Conservation (phyloP, 2,113 vertebrate species). For the Chloebia gouldiae region DNA sequence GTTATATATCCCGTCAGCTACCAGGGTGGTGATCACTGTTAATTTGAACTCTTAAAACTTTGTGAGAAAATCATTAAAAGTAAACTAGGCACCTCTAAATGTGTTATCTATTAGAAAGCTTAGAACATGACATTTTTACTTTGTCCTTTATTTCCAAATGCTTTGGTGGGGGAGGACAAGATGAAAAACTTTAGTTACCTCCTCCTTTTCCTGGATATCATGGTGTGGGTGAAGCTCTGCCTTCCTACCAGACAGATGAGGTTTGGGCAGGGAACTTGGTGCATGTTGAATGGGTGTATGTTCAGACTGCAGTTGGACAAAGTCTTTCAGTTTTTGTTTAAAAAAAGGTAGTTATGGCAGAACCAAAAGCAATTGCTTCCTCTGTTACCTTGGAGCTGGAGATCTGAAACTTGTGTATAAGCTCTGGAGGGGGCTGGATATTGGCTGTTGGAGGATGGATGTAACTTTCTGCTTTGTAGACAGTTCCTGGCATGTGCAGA, state of each 20-base stretch:
- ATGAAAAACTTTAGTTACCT: not conserved
- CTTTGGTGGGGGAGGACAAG: not conserved
- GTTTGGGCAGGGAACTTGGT: not conserved
- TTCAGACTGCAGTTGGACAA: not conserved
- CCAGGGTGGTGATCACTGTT: not conserved
- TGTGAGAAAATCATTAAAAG: not conserved
- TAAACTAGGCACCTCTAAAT: not conserved
- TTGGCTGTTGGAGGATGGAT: not conserved
- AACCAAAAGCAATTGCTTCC: not conserved
- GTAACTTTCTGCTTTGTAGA: not conserved
- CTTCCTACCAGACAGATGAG: accelerated
- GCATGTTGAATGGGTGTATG: not conserved
- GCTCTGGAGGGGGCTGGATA: not conserved
- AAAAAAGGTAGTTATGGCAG: not conserved
- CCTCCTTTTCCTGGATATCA: not conserved
- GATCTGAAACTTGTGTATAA: not conserved
- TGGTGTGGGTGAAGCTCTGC: not conserved
- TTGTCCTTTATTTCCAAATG: not conserved
- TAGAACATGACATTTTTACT: not conserved
- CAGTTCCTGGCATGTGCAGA: accelerated
- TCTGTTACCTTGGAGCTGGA: not conserved
- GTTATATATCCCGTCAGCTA: not conserved
- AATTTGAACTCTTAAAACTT: not conserved
- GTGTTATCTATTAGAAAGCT: accelerated
- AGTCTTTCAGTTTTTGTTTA: not conserved